Evolutionary conservation across 2,888 invertebrate genomes (phyloP), one percentile per base, ranked within the genome.

Genomic region (Therioaphis trifolii): DNA sequence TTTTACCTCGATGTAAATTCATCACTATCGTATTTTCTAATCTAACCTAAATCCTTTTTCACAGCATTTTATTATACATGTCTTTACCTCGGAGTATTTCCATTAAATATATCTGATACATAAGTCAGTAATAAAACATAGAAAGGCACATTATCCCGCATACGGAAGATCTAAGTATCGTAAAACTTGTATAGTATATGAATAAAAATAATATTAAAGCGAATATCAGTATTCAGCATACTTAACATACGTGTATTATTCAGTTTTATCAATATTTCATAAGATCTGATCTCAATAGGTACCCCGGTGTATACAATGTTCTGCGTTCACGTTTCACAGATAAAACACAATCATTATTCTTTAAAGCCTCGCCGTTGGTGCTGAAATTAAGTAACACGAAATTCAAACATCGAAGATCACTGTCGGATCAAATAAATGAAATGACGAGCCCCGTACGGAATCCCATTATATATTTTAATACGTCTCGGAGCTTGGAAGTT

Each of bases 41-140:
- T n/a, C 52, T 52, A 52, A 52, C 18, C 4, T 9, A 4, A 55
- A 21, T 21, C 55, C 21, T 55, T 52, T n/a, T 55, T 18, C 21
- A 55, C 21, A 2, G 55, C 7, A 9, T 55, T n/a, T n/a, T n/a
- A 21, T 4, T 61, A 5, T 35, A 11, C 35, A n/a, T 66, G 40
- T n/a, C 40, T 66, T n/a, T 11, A 18, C 9, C 66, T 35, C 40
- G 35, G 3, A 66, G n/a, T 4, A 66, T 66, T 35, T 35, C 35
- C 35, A 35, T 40, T 18, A 35, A 66, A 66, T 61, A 18, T 66
- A 66, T 66, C 35, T 35, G 66, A 66, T 63, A 66, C 35, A 66
- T 35, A 40, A 18, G 35, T 35, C 18, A 7, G n/a, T 66, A 66
- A n/a, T n/a, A 66, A 29, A 66, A 66, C 27, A 40, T 11, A 35